Conservation (phyloP, 2,797 vertebrate species). For the Notolepis coatsorum region DNA sequence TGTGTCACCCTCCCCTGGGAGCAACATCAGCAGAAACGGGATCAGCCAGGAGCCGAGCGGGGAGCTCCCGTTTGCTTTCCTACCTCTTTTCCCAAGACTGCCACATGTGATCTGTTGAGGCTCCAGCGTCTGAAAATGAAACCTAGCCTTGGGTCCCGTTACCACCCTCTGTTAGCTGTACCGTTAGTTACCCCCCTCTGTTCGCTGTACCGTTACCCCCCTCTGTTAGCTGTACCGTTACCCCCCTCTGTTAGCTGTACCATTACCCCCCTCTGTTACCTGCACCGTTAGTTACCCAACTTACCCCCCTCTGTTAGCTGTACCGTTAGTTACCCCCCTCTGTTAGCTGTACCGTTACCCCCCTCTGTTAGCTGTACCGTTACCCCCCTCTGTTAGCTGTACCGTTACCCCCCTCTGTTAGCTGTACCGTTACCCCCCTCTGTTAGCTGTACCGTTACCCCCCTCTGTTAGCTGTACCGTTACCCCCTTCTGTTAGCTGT, state of each 20-base stretch:
- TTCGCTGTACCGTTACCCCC: no score
- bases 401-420: no score
- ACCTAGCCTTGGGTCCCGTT: conserved; percentile 38
- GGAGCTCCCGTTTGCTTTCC: conserved; percentile 55
- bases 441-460: conserved; percentile 37
- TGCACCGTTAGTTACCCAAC: no score
- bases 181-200: no score
- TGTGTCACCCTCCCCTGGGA: conserved; percentile 50
- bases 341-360: conserved; percentile 7
- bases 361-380: no score
- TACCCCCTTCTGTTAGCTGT: no score
- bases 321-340: no score
- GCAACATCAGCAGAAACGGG: conserved; percentile 66
- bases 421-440: conserved; percentile 34
- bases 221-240: conserved; percentile 7
- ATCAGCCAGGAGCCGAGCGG: conserved; percentile 44
- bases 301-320: no score
- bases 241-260: no score
- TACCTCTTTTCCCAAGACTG: conserved; percentile 38
- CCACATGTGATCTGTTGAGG: conserved; percentile 35
- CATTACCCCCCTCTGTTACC: background rate
- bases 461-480: no score
- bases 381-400: no score
- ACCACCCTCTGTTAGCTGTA: conserved; percentile 15
- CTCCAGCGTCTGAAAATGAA: conserved; percentile 21